Base-by-base conservation (phyloP, 2,113 vertebrate genomes). In the Tympanuchus pallidicinctus region DNA sequence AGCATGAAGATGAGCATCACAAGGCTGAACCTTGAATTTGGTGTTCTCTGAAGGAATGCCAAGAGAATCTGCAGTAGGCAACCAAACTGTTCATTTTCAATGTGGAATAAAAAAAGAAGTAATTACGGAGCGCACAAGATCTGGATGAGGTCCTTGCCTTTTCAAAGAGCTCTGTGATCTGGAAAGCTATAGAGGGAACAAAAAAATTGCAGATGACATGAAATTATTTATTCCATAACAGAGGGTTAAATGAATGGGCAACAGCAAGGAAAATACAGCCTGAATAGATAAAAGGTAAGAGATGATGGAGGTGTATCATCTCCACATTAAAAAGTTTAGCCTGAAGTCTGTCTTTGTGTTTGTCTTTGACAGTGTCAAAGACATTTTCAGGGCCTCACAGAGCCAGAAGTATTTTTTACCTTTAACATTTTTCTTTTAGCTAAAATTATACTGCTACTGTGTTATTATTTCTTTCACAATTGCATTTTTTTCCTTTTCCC, bases 381-480 rank as follows among this genome's bases (percentile, higher is more conserved):
- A 18, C 47, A 38, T 71, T 38, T 65, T 42, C 16, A n/a, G 61
- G 74, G 84, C 13, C 61, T 79, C 22, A 42, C 2, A 70, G 71
- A 90, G 13, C 8, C 43, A 69, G 22, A 85, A 90, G 8, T 38
- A 30, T 73, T 92, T 90, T 90, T 38, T 32, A 27, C 20, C 48
- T 75, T 83, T 38, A 75, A 85, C 52, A 56, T 88, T 95, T 87
- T 84, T 81, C 63, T 83, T 93, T 79, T 40, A 61, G 60, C 47
- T 91, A 90, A 94, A 94, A 89, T 84, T 69, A 74, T 52, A 54
- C 60, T 24, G 13, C 60, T 50, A 42, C 60, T 43, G 40, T 65
- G 86, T 86, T 89, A 77, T 79, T 85, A 78, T 89, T 93, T 91
- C 27, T 92, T 85, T 61, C 80, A 89, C 80, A 85, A 47, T 40